Base-by-base conservation (phyloP, 92 coral and sea anemone species). In the Phenganax stokvisi region DNA sequence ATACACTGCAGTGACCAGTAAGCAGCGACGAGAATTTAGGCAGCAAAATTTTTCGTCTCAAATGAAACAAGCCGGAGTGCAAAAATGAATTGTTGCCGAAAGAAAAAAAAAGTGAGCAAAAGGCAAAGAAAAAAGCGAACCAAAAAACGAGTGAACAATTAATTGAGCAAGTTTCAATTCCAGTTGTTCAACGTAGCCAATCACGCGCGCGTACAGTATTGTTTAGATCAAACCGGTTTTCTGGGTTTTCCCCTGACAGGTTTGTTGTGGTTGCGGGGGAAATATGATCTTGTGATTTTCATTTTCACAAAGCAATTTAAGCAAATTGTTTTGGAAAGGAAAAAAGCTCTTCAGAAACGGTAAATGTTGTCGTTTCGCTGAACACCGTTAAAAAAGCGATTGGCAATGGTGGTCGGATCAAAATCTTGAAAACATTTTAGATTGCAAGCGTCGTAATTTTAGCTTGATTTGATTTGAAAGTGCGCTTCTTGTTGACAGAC, bases 231-330 rank as follows among this genome's bases (percentile, higher is more conserved):
- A 75, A 75, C 80, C 80, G 80, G 80, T 75, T 75, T 75, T 75
- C 64, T 65, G 66, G 80, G 80, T 75, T 75, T 75, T 75, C 64
- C 80, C 80, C 80, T 57, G 63, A 75, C 73, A 25, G 20, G 10
- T 20, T 20, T 9, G 15, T 27, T 30, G 73, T 30, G 11, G 73
- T 68, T 68, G 31, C 47, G 73, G 30, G 2, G 3, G 30, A 68
- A 68, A 29, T 68, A 68, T 6, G 72, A 25, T 66, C 72, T 15
- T 61, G 47, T 61, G 67, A 61, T 61, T 25, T 10, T 30, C 47
- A 53, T 30, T 68, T 37, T 68, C 73, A 37, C 16, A 68, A 37
- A 2, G 47, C 73, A 68, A 68, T 10, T 30, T 20, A 20, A 20
- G 25, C 25, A 20, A 53, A 68, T 68, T 3, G 37, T 20, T 64